Evolutionary conservation across 1,140 invertebrate genomes (phyloP), one percentile per base, ranked within the genome.

Genomic region (Cydia strobilella): DNA sequence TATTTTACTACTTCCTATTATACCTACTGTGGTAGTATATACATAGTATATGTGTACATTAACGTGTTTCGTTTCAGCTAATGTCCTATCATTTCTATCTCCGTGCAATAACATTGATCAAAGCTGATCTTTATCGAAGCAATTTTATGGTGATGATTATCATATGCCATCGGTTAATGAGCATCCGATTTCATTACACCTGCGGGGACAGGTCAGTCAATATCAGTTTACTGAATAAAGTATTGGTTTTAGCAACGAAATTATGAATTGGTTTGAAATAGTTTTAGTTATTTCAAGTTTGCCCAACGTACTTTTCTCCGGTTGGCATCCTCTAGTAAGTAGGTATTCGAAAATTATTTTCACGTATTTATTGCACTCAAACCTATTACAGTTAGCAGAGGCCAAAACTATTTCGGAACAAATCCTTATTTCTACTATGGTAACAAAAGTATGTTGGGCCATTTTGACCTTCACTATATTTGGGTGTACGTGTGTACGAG

Each of bases 81-180:
- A 1, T 20, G 1, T 23, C 18, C n/a, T 59, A 59, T 59, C 54
- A 59, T 59, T 23, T 12, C 20, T 12, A 59, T 23, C 18, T 7
- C 9, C 20, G 9, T 54, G n/a, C 15, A 59, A 6, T 9, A 23
- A 23, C 54, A 23, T 23, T 59, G 42, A 45, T 45, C 42, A 45
- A 20, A n/a, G 18, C 6, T 59, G 20, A 59, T 59, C 54, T 23
- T 59, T 59, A 59, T 59, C 54, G 9, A 59, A 59, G 9, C 54
- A 59, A 59, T 23, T 59, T 59, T 7, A 13, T 59, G 18, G 54
- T 59, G 48, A 51, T 51, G 48, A 18, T 51, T 51, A n/a, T n/a
- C 48, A 51, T 59, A 59, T 12, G 9, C 54, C 54, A 23, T 59
- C 20, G 54, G 20, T 23, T 59, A 59, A 59, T 59, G 54, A 59